Evolutionary conservation across 2,888 invertebrate genomes (phyloP).

Genomic region (Prosopocoilus inquinatus): DNA sequence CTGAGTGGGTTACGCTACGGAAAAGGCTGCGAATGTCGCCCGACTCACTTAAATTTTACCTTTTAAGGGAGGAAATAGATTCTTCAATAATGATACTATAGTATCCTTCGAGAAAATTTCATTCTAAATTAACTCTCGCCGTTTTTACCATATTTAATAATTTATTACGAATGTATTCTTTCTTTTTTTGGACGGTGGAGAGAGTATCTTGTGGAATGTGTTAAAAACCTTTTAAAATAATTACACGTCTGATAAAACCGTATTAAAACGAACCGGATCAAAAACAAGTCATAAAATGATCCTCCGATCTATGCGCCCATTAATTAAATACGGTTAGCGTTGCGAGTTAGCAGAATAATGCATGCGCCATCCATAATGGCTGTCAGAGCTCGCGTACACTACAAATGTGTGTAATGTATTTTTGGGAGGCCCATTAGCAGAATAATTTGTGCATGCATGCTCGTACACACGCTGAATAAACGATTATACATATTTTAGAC

Average conservation of each 20-base stretch:
- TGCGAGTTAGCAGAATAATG: constrained; percentile 40
- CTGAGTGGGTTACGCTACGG: constrained; percentile 7
- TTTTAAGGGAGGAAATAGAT: neutral
- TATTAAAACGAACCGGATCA: constrained; percentile 37
- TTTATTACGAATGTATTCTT: too few species aligned
- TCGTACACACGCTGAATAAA: constrained; percentile 37
- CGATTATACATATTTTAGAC: constrained; percentile 29
- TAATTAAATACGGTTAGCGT: constrained; percentile 43
- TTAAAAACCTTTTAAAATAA: constrained; percentile 27
- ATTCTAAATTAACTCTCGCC: too few species aligned
- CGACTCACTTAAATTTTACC: constrained; percentile 1
- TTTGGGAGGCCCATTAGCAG: constrained; percentile 45
- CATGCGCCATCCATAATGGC: constrained; percentile 43
- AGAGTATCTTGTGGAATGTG: too few species aligned
- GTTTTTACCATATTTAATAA: too few species aligned
- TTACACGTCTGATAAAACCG: constrained; percentile 32
- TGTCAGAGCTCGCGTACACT: constrained; percentile 41
- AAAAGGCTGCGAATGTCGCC: neutral
- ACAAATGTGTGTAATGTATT: constrained; percentile 47
- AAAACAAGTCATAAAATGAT: constrained; percentile 44
- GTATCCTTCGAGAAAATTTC: too few species aligned
- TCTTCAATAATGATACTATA: neutral
- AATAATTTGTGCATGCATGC: constrained; percentile 42
- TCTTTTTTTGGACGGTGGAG: too few species aligned
- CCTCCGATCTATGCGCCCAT: constrained; percentile 42